Evolutionary conservation across 1,140 invertebrate genomes (phyloP), one percentile per base, ranked within the genome.

Genomic region (Brachionus rotundiformis): DNA sequence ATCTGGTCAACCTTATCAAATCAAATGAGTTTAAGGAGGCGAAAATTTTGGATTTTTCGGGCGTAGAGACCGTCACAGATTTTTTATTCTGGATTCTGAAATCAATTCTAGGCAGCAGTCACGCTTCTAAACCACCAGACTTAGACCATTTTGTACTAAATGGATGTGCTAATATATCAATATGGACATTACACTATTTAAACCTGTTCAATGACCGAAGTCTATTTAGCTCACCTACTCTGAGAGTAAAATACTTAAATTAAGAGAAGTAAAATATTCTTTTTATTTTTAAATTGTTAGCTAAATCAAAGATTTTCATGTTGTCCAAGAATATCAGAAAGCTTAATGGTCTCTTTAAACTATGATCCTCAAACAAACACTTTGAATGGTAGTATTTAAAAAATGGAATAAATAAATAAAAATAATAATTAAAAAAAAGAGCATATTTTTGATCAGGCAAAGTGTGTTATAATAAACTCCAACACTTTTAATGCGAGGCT

Each of bases 381-480:
- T 54, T 8, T 19, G n/a, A 23, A 19, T 54, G 47, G 47, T 54
- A 54, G 19, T 19, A 8, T 54, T 54, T 8, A 8, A 41, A 41
- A 41, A 11, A 3, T 11, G n/a, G n/a, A 23, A 19, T 54, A 54
- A 19, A 19, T 54, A 1, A 54, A 54, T 23, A 8, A 41, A 1
- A 54, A 54, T 23, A 8, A 41, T 41, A 16, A 49, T 25, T 54
- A 1, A 7, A 54, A 49, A 54, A 54, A 19, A 68, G 63, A 68
- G 11, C 11, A 33, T 19, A 3, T 33, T 33, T 68, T 68, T 36
- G 63, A 68, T 19, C 63, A 68, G 3, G 31, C 63, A 19, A 68
- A 68, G 33, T 31, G 29, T 68, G 63, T 68, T 19, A 19, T 68
- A 10, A 68, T 68, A 68, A 68, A 68, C 36, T 68, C 63, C 2